phyloP scores from a whole-genome alignment of 1,140 invertebrate species.

The Paraescarpia echinospica region DNA sequence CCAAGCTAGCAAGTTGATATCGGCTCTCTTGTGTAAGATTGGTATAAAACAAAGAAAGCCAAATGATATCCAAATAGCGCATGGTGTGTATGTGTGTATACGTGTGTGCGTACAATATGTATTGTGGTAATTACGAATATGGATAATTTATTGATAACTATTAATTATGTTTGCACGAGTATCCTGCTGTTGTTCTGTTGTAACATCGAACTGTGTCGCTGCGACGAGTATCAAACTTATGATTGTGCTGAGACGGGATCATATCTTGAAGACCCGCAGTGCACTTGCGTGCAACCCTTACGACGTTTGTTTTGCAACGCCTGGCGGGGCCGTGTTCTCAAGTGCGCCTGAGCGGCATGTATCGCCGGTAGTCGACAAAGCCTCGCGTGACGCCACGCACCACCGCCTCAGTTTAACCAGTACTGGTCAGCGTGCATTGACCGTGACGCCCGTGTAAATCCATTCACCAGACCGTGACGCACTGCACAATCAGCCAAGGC shows the following conservation, averaged over 20 bases:
- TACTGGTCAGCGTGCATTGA: background rate
- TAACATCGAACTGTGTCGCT: background rate
- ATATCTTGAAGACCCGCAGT: background rate
- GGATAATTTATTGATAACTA: too few relatives aligned
- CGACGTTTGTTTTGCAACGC: background rate
- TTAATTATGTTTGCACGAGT: too few relatives aligned
- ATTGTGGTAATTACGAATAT: too few relatives aligned
- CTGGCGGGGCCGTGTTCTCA: background rate
- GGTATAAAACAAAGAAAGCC: too few relatives aligned
- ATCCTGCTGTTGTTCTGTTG: background rate
- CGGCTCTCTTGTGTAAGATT: too few relatives aligned
- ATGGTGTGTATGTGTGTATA: too few relatives aligned
- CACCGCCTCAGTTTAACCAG: background rate
- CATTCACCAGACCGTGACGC: background rate
- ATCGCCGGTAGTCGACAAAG: background rate
- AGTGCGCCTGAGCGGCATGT: background rate
- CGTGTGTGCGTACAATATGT: too few relatives aligned
- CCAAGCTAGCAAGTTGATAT: too few relatives aligned
- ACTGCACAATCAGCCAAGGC: background rate
- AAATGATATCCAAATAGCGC: too few relatives aligned
- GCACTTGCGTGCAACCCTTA: background rate
- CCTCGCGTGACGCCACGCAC: background rate
- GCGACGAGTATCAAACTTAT: background rate
- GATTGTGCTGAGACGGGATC: background rate
- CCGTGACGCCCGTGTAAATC: background rate